Percentiles rank a stretch among this genome's conserved stretches.
Evolutionary conservation across 2,888 invertebrate genomes (phyloP).

Genomic region (Oasisia sp.): DNA sequence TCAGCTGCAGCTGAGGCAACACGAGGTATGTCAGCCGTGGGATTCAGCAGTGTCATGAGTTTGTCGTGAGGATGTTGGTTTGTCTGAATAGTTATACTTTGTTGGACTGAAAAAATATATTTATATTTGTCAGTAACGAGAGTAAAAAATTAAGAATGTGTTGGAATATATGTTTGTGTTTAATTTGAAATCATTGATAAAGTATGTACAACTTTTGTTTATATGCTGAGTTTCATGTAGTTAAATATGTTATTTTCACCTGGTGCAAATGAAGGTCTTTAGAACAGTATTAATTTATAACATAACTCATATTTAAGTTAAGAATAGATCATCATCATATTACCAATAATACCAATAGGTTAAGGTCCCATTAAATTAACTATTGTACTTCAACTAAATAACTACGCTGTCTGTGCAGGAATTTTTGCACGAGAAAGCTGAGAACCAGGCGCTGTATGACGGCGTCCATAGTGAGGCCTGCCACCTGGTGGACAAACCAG

Average conservation of each 20-base stretch:
- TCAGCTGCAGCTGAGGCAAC: conserved; percentile 67
- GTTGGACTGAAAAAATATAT: not conserved
- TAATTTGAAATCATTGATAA: not conserved
- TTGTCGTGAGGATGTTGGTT: not conserved
- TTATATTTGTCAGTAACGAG: not conserved
- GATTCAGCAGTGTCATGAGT: not conserved
- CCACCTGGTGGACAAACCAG: conserved; percentile 58
- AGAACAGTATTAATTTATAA: not conserved
- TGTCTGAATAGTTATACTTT: not conserved
- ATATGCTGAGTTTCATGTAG: not conserved
- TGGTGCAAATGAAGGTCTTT: not conserved
- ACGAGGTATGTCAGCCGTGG: conserved; percentile 69
- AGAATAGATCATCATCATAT: not conserved
- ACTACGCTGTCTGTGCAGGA: conserved; percentile 59
- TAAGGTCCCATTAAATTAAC: not conserved
- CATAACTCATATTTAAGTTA: not conserved
- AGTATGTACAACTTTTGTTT: not conserved
- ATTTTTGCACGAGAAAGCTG: conserved; percentile 82
- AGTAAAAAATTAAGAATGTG: not conserved
- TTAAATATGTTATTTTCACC: not conserved
- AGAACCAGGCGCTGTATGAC: conserved; percentile 67
- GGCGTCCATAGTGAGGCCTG: conserved; percentile 59
- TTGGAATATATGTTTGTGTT: not conserved
- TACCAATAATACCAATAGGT: not conserved
- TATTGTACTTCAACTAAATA: not conserved